Evolutionary conservation across 2,113 vertebrate species (phyloP), one percentile per base, ranked within the genome.

Genomic region (Penelope pileata): DNA sequence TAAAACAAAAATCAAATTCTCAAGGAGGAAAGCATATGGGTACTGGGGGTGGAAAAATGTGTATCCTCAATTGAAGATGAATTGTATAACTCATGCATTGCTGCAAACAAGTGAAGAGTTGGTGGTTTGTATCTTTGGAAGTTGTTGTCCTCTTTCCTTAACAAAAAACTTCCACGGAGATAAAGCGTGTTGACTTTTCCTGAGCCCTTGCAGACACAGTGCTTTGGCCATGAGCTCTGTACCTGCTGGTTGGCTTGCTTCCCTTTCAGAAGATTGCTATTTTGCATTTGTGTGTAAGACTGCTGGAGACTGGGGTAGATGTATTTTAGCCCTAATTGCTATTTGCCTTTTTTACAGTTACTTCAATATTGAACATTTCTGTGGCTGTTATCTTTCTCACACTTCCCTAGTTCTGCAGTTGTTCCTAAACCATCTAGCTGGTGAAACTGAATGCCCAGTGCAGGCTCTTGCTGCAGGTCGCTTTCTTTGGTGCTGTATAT

Each of bases 381-480:
- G 66, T 45, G 48, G 12, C 70, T 91, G 40, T 79, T 68, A 27
- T 15, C 43, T 90, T 91, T 86, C 90, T 91, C 56, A 68, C 63
- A 73, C 68, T 83, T 94, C 15, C 68, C 95, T 96, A 96, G 94
- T 95, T 93, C 93, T 86, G 89, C 91, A 94, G 87, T 91, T 97
- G 86, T 90, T 91, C 70, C 53, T 95, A 83, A 89, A 88, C 50
- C 36, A 15, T 43, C 5, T 64, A 76, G 80, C 86, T 82, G 60
- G 7, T 86, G 91, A 94, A 96, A 92, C 66, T 86, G 97, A 98
- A 96, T 97, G 96, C 93, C 95, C 91, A 91, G 91, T 97, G 96
- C 97, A 97, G 96, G 96, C 96, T 98, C 96, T 96, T 91, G 47
- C 88, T 96, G 90, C 96, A 98, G 97, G 97, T 98, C 98, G 87